phyloP scores from a whole-genome alignment of 2,888 invertebrate genomes.

The Cephus rjabovi region DNA sequence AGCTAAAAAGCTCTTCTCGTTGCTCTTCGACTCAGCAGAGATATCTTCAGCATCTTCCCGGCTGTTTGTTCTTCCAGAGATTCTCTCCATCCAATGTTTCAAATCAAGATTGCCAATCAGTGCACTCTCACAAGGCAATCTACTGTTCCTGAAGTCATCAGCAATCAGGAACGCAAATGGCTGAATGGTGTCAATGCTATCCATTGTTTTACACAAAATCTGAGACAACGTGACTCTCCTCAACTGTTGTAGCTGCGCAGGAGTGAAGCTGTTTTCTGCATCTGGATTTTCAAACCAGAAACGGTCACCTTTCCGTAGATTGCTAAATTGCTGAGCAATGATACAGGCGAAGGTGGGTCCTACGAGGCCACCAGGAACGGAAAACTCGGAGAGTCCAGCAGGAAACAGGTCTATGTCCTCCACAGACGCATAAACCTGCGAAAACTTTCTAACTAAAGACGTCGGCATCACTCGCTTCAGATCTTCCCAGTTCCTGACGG shows the following conservation, averaged over 20 bases:
- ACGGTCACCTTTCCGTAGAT: constrained; percentile 81
- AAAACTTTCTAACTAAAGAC: constrained; percentile 74
- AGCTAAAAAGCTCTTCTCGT: background rate
- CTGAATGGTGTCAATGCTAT: constrained; percentile 76
- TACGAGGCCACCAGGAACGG: constrained; percentile 82
- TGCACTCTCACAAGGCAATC: constrained; percentile 71
- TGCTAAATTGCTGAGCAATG: constrained; percentile 86
- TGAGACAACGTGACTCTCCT: constrained; percentile 79
- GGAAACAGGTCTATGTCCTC: constrained; percentile 89
- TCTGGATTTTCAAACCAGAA: constrained; percentile 85
- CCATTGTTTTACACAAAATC: constrained; percentile 77
- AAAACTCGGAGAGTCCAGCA: constrained; percentile 84
- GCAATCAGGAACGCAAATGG: constrained; percentile 77
- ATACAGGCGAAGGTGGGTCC: constrained; percentile 92
- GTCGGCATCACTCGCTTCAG: constrained; percentile 77
- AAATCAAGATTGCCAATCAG: constrained; percentile 71
- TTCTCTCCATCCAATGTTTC: constrained; percentile 73
- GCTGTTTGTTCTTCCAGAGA: constrained; percentile 27
- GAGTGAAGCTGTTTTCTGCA: constrained; percentile 80
- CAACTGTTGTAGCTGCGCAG: constrained; percentile 80
- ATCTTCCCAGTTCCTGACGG: constrained; percentile 77
- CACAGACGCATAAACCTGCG: constrained; percentile 71
- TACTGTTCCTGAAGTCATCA: constrained; percentile 72
- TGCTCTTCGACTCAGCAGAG: background rate
- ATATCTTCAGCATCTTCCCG: background rate